A percentile compares a stretch with the other conserved stretches of the same genome.
Evolutionary conservation across 1,140 invertebrate species (phyloP).

Genomic region (Lanistes nyassanus): DNA sequence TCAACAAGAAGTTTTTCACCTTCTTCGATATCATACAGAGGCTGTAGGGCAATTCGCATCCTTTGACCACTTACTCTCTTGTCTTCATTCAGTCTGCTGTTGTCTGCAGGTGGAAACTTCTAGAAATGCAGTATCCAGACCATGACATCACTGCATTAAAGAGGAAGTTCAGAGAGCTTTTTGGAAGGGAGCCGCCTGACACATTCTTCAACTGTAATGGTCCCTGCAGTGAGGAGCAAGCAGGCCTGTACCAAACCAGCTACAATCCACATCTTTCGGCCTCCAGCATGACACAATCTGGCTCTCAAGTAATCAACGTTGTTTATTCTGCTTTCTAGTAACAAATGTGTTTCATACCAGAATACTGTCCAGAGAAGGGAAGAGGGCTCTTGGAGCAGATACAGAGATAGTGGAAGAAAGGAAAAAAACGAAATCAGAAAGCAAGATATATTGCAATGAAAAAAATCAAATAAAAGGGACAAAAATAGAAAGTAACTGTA

Average conservation of each 20-base stretch:
- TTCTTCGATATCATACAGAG: no score
- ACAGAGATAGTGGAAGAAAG: background rate
- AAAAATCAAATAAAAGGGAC: no score
- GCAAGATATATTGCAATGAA: no score
- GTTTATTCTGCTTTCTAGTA: conserved; percentile 52
- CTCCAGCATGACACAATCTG: conserved; percentile 51
- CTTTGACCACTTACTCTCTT: no score
- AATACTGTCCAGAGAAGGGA: background rate
- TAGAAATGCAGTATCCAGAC: conserved; percentile 50
- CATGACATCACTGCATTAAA: conserved; percentile 55
- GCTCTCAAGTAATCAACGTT: conserved; percentile 55
- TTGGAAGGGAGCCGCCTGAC: conserved; percentile 47
- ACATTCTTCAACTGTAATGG: conserved; percentile 63
- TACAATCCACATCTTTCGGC: conserved; percentile 57
- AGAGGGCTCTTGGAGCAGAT: background rate
- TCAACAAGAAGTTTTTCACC: no score
- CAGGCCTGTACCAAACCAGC: conserved; percentile 62
- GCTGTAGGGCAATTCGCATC: no score
- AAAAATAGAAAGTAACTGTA: no score
- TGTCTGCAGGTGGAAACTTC: conserved; percentile 44
- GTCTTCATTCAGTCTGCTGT: no score
- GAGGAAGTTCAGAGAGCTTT: conserved; percentile 43
- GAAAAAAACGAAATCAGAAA: background rate
- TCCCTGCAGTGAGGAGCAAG: conserved; percentile 60
- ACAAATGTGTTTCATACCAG: no score